phyloP scores from a whole-genome alignment of 2,888 invertebrate species.

The Melanostoma mellinum region DNA sequence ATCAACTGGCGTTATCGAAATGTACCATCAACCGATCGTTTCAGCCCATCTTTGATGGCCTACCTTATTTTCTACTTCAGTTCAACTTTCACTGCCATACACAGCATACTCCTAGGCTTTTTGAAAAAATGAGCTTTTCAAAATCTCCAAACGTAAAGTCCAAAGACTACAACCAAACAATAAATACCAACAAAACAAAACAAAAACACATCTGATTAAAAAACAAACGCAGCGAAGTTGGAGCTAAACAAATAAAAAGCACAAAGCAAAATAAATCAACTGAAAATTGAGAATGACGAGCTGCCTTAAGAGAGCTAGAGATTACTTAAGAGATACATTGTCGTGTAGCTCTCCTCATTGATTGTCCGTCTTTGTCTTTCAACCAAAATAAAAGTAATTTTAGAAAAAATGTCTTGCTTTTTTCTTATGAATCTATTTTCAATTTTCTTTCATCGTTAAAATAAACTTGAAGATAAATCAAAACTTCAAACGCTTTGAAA shows the following conservation, averaged over 20 bases:
- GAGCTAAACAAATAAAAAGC: too few relatives aligned
- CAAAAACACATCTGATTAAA: neutral
- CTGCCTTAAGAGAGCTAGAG: too few relatives aligned
- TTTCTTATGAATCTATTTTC: conserved; percentile 8
- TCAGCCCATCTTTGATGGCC: too few relatives aligned
- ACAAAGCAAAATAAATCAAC: too few relatives aligned
- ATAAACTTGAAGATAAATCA: conserved; percentile 12
- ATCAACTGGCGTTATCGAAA: too few relatives aligned
- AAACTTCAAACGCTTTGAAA: conserved; percentile 3
- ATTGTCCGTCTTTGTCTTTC: neutral
- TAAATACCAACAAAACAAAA: neutral
- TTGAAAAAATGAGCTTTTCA: conserved; percentile 4
- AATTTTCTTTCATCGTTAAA: neutral
- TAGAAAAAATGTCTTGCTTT: neutral
- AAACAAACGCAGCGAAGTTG: too few relatives aligned
- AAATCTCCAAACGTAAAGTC: conserved; percentile 16
- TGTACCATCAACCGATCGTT: too few relatives aligned
- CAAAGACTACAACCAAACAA: conserved; percentile 2
- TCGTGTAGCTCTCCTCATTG: neutral
- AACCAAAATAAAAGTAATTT: neutral
- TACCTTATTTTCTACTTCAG: too few relatives aligned
- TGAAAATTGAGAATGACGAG: too few relatives aligned
- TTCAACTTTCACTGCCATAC: neutral
- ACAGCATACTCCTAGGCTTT: conserved; percentile 18
- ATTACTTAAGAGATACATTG: too few relatives aligned